These are phyloP conservation scores for Plumapathes pennacea DNA, from an alignment of 92 coral and sea anemone species.

Conservation along the genomic window DNA sequence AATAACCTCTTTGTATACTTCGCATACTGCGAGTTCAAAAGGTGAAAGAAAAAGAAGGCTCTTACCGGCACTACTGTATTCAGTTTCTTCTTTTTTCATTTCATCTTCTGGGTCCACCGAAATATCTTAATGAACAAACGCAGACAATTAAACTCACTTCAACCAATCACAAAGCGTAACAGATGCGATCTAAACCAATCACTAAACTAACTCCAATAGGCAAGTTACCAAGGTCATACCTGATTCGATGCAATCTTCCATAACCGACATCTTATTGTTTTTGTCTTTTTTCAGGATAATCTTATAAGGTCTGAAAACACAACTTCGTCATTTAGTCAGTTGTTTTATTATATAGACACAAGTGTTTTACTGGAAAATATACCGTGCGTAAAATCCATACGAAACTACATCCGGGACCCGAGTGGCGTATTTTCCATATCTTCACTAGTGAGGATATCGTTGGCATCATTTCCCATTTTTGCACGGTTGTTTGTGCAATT, in stretches of 20 bases:
- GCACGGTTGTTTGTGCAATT: too few species aligned
- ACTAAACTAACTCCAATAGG: not conserved
- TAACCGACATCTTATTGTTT: slow-evolving; percentile 63
- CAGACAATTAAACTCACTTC: not conserved
- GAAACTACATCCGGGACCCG: too few species aligned
- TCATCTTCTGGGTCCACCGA: slow-evolving; percentile 63
- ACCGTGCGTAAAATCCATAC: too few species aligned
- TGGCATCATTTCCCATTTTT: too few species aligned
- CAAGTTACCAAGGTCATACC: slow-evolving; percentile 19
- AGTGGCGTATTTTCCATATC: too few species aligned
- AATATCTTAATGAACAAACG: slow-evolving; percentile 12
- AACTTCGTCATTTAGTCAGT: not conserved
- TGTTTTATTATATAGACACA: too few species aligned
- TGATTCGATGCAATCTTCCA: slow-evolving; percentile 79
- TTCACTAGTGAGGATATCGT: too few species aligned
- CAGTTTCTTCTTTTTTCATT: slow-evolving; percentile 15
- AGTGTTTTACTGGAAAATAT: too few species aligned
- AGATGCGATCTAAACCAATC: not conserved
- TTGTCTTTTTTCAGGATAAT: slow-evolving; percentile 66
- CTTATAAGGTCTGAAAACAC: slow-evolving; percentile 72
- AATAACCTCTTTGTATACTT: too few species aligned
- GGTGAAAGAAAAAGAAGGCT: too few species aligned
- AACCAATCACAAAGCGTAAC: not conserved
- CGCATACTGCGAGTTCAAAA: too few species aligned
- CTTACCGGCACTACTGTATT: too few species aligned